Evolutionary conservation across 2,888 invertebrate species (phyloP).

Genomic region (Teleogryllus oceanicus): DNA sequence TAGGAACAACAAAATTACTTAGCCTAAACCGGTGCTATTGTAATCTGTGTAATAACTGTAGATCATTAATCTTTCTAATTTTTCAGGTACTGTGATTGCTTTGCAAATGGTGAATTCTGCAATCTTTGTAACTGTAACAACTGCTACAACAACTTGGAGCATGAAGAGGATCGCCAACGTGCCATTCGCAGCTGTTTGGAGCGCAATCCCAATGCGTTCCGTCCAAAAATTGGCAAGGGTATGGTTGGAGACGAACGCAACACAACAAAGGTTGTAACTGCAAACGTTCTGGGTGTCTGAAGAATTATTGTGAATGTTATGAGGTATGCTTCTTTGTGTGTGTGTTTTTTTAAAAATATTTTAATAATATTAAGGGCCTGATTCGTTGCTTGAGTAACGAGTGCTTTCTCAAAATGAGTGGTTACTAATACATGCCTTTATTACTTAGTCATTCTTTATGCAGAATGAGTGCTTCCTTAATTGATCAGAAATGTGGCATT

Average conservation of each 20-base stretch:
- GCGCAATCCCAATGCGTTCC: slow-evolving; percentile 95
- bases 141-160: slow-evolving; percentile 92
- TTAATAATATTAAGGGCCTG: no score
- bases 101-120: slow-evolving; percentile 99
- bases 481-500: no score
- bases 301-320: slow-evolving; percentile 99
- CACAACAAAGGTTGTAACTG: slow-evolving; percentile 99
- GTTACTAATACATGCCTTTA: neutral
- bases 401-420: slow-evolving; percentile 18
- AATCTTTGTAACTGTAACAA: slow-evolving; percentile 96
- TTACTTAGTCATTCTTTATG: no score
- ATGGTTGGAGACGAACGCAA: slow-evolving; percentile 75
- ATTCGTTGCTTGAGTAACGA: no score
- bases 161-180: slow-evolving; percentile 89
- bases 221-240: slow-evolving; percentile 93
- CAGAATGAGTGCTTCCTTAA: no score
- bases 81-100: slow-evolving; percentile 89
- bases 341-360: neutral
- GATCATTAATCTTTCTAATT: no score
- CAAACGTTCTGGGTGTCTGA: slow-evolving; percentile 94
- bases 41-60: no score
- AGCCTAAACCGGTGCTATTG: neutral
- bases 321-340: slow-evolving; percentile 60
- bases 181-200: slow-evolving; percentile 94
- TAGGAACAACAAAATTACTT: no score